These are phyloP conservation scores for Pyrgilauda ruficollis DNA, from an alignment of 2,113 vertebrate species.

Conservation along the genomic window DNA sequence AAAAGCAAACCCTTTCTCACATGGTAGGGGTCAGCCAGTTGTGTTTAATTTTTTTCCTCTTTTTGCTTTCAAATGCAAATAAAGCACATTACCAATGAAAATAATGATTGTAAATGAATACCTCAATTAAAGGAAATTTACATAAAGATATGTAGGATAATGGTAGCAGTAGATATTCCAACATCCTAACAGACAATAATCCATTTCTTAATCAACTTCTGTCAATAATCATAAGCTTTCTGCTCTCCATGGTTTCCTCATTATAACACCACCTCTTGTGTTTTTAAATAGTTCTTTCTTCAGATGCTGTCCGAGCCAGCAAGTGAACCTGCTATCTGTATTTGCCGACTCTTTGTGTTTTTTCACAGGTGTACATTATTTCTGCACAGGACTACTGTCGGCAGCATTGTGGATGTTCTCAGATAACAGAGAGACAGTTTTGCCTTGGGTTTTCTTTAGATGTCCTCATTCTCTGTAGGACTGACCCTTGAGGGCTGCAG, in stretches of 20 bases:
- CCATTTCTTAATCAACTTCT: conserved; percentile 61
- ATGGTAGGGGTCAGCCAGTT: conserved; percentile 41
- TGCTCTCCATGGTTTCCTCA: conserved; percentile 66
- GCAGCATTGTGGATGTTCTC: conserved; percentile 55
- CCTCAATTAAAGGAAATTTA: conserved; percentile 57
- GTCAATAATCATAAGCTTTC: conserved; percentile 59
- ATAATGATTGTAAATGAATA: conserved; percentile 51
- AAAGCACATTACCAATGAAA: conserved; percentile 56
- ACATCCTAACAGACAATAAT: conserved; percentile 50
- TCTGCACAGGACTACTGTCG: conserved; percentile 3
- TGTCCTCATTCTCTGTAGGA: conserved; percentile 50
- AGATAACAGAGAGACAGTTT: conserved; percentile 40
- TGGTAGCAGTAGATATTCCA: background rate
- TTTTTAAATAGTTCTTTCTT: conserved; percentile 66
- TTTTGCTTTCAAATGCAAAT: conserved; percentile 63
- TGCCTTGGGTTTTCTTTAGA: conserved; percentile 63
- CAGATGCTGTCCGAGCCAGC: conserved; percentile 34
- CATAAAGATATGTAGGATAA: conserved; percentile 17
- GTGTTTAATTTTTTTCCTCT: conserved; percentile 23
- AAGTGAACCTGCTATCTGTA: conserved; percentile 1
- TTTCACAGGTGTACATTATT: conserved; percentile 50
- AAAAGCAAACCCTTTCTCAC: conserved; percentile 30
- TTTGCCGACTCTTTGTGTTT: conserved; percentile 44
- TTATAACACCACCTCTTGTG: conserved; percentile 66
- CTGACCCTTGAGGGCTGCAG: conserved; percentile 50